Evolutionary conservation across 1,140 invertebrate species (phyloP), one percentile per base, ranked within the genome.

Genomic region (Heliconius eleuchia): DNA sequence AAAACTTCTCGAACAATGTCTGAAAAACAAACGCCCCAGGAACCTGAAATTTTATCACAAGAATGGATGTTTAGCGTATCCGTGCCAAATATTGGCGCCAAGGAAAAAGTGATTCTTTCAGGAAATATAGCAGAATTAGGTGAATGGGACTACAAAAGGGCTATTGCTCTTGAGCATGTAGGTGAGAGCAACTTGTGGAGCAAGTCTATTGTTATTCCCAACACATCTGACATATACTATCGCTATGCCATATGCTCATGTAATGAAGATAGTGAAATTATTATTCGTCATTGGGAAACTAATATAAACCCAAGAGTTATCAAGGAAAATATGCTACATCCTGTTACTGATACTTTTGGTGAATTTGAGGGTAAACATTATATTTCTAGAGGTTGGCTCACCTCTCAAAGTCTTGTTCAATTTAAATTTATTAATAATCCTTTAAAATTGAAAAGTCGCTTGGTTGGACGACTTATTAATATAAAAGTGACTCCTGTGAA

Each of bases 341-440:
- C 88, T 37, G 82, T 84, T 60, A 88, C 84, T 74, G 95, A 96
- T 83, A 95, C 93, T 46, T 97, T 97, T 94, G 97, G 97, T 23
- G 95, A 95, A 81, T 95, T 96, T 91, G 96, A 96, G 87, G 95
- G 96, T 27, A 93, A 94, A 57, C 94, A 95, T 42, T 96, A 96
- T 82, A 94, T 98, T 16, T 97, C 97, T 86, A 96, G 96, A 74
- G 98, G 98, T 1, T 99, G 98, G 98, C 93, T 99, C 1, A 98
- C 97, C 37, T 96, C 96, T 78, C 98, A 99, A 91, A 97, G 97
- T 46, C 95, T 98, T 73, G 95, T 99, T 72, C 98, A 99, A 91
- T 96, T 99, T 71, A 98, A 98, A 91, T 95, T 99, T 86, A 97
- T 97, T 85, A 97, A 97, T 85, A 97, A 97, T 87, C 97, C 98